Evolutionary conservation across 35 echinoderm and acorn worm genomes (phyloP), one percentile per base, ranked within the genome.

Genomic region (Hemicentrotus pulcherrimus): DNA sequence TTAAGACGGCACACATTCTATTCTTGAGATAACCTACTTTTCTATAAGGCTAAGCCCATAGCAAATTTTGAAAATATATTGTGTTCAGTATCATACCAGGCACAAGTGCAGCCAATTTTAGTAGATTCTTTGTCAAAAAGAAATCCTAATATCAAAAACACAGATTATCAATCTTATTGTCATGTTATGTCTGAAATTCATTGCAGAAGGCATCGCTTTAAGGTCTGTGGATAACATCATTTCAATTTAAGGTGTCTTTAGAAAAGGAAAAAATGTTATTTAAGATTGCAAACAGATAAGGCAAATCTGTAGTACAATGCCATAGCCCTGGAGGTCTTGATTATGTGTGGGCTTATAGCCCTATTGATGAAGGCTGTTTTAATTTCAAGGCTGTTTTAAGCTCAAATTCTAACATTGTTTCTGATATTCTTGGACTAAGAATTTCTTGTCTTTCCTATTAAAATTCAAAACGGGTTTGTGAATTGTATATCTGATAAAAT

Each of bases 281-380:
- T 78, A 78, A 78, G 65, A 78, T 78, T 78, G 65, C 22, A 78
- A 78, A 78, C 65, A 78, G 65, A 78, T 78, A 78, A n/a, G 19
- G 6, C 65, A 28, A 78, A 78, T 78, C 65, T 28, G 19, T n/a
- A 28, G 22, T 78, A 8, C 65, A 78, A 78, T 28, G 22, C 65
- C 5, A n/a, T 30, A 78, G 24, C 6, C 65, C 10, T 15, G 7
- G 50, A 55, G 50, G 50, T 55, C 50, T 7, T 78, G 4, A 28
- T 78, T 78, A n/a, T 78, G 65, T 22, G 65, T 28, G 18, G 65
- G 22, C 2, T n/a, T 78, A 78, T 78, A 8, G 65, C 65, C 65
- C 19, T n/a, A 3, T 78, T 28, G 24, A 22, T 78, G 19, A 28
- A 28, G 28, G 19, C 65, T 5, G 19, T 0, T 28, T 28, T 22